Percentiles rank a stretch among this genome's conserved stretches.
phyloP scores from a whole-genome alignment of 2,797 vertebrate species.

The Sebastes matsubarae region DNA sequence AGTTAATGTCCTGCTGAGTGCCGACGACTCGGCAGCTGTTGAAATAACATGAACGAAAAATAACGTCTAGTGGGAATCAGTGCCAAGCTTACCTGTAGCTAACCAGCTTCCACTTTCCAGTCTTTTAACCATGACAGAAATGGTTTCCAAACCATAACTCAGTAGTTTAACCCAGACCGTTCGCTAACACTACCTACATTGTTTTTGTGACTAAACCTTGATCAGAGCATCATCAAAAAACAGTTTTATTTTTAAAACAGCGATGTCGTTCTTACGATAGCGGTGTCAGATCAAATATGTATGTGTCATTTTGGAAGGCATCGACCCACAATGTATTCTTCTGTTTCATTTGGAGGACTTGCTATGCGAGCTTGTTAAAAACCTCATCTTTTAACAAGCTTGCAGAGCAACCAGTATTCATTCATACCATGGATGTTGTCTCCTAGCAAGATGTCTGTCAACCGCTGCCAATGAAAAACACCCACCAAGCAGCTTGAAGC shows the following conservation, averaged over 20 bases:
- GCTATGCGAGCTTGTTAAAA: neutral
- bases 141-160: neutral
- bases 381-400: neutral
- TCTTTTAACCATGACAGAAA: neutral
- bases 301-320: neutral
- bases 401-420: too few species aligned
- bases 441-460: neutral
- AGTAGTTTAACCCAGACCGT: neutral
- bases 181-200: neutral
- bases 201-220: neutral
- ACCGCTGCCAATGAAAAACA: neutral
- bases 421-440: neutral
- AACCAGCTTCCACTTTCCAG: neutral
- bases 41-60: neutral
- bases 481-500: neutral
- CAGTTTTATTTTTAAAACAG: neutral
- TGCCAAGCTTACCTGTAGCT: neutral
- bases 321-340: neutral
- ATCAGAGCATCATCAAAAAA: neutral
- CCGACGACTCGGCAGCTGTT: neutral
- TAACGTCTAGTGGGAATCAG: neutral
- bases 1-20: too few species aligned
- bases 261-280: neutral
- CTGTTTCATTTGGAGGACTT: neutral
- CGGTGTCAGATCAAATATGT: neutral